Percentiles rank a stretch among this genome's conserved stretches.
Conservation (phyloP, 1,140 invertebrate species). For the Dreissena polymorpha region DNA sequence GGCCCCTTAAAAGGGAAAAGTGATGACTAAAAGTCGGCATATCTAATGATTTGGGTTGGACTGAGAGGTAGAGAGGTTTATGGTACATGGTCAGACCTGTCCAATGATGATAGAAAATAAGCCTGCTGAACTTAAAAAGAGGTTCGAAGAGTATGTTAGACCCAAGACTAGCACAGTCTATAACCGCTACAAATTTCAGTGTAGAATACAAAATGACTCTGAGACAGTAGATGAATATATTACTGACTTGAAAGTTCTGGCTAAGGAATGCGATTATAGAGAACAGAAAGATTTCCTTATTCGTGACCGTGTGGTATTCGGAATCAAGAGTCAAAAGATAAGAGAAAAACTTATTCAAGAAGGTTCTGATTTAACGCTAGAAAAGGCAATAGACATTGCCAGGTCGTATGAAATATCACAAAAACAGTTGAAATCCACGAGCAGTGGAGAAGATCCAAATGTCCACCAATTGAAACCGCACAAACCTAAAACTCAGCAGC, state of each 20-base stretch:
- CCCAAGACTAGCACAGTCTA: background rate
- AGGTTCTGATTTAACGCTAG: background rate
- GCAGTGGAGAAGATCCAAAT: constrained; percentile 12
- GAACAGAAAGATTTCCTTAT: background rate
- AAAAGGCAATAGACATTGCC: constrained; percentile 5
- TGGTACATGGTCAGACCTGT: background rate
- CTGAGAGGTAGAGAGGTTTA: background rate
- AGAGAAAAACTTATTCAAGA: background rate
- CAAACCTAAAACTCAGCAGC: background rate
- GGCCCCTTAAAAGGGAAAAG: constrained; percentile 4
- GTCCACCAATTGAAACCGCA: constrained; percentile 10
- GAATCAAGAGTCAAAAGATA: background rate
- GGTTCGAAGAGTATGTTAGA: constrained; percentile 9
- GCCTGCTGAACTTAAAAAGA: constrained; percentile 6
- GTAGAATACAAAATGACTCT: constrained; percentile 11
- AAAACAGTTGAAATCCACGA: constrained; percentile 22
- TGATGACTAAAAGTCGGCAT: constrained; percentile 2
- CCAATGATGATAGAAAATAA: constrained; percentile 6
- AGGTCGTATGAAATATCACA: constrained; percentile 30
- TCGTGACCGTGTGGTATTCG: background rate
- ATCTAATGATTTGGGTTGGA: constrained; percentile 3
- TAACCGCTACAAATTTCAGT: constrained; percentile 14
- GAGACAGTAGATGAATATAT: background rate
- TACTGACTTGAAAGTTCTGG: constrained; percentile 14
- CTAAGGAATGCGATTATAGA: constrained; percentile 2